These are phyloP conservation scores for Gadus macrocephalus DNA, from an alignment of 2,113 vertebrate species.

Conservation along the genomic window DNA sequence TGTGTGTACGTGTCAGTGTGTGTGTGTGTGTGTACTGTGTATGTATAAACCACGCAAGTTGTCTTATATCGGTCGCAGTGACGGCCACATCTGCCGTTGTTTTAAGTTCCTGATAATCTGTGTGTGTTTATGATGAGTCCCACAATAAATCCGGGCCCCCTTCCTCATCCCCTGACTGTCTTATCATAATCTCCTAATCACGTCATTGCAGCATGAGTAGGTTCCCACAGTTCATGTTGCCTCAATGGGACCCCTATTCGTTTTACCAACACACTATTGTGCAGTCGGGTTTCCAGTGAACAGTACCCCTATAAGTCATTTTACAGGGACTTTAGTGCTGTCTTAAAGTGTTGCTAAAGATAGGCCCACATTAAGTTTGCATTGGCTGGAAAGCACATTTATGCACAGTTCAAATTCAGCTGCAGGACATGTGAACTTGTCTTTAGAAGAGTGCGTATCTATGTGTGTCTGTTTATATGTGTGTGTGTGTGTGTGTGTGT, in stretches of 20 bases:
- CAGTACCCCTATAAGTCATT: neutral
- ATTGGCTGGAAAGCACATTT: no score
- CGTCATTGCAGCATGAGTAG: constrained; percentile 58
- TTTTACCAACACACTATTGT: neutral
- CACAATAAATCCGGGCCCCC: constrained; percentile 41
- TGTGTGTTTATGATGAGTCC: constrained; percentile 24
- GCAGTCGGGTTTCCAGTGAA: neutral
- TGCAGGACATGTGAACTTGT: no score
- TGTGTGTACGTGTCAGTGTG: neutral
- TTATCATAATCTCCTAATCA: constrained; percentile 65
- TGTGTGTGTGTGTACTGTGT: neutral
- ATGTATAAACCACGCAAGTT: neutral
- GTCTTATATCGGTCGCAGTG: no score
- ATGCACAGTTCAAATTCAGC: no score
- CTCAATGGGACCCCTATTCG: constrained; percentile 38
- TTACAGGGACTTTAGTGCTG: no score
- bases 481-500: no score
- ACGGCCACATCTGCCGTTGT: neutral
- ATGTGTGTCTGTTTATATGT: no score
- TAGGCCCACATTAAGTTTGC: no score
- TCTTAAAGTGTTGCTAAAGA: no score
- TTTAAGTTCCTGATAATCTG: neutral
- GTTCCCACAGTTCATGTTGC: constrained; percentile 33
- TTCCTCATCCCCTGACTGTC: constrained; percentile 38
- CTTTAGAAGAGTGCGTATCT: no score